A percentile compares a stretch with the other conserved stretches of the same genome.
phyloP scores from a whole-genome alignment of 2,888 invertebrate genomes.

The Allacma fusca region DNA sequence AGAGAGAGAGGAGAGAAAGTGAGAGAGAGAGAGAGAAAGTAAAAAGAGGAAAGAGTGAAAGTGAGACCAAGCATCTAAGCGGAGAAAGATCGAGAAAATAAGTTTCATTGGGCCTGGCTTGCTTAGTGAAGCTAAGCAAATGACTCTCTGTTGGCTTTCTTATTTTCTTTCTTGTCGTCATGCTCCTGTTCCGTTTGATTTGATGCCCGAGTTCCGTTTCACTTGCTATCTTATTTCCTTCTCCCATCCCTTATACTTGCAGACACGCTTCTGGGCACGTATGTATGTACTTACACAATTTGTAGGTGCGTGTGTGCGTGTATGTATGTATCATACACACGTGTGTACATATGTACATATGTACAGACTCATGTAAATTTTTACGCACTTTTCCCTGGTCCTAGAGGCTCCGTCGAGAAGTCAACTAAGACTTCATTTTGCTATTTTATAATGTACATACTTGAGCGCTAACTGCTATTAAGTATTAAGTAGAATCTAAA shows the following conservation, averaged over 20 bases:
- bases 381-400: not conserved
- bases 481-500: no score
- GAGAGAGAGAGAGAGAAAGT: no score
- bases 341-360: not conserved
- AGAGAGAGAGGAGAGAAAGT: not conserved
- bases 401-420: no score
- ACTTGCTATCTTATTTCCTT: slow-evolving; percentile 9
- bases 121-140: slow-evolving; percentile 16
- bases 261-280: no score
- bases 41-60: not conserved
- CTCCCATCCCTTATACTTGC: not conserved
- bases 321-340: no score
- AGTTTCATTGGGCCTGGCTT: not conserved
- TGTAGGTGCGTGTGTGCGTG: no score
- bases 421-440: no score
- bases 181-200: slow-evolving; percentile 13
- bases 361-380: not conserved
- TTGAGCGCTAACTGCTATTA: no score
- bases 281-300: no score
- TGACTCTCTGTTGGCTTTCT: slow-evolving; percentile 13
- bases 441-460: no score
- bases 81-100: no score
- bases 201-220: slow-evolving; percentile 13
- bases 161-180: not conserved
- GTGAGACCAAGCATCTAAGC: no score